A percentile compares a stretch with the other conserved stretches of the same genome.
phyloP scores from a whole-genome alignment of 1,140 invertebrate species.

The Lithobius niger region DNA sequence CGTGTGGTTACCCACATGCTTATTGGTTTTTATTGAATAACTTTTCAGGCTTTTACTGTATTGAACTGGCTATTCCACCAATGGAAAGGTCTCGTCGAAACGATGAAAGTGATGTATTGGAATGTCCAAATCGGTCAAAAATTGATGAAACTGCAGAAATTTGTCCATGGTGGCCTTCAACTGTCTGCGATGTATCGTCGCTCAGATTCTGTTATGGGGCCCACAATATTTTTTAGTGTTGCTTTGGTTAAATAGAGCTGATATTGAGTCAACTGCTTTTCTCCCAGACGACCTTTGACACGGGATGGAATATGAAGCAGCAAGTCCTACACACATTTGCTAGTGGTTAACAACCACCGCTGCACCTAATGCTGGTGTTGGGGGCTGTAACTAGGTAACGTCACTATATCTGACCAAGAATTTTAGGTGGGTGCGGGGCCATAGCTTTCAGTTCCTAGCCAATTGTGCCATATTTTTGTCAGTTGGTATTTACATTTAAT shows the following conservation, averaged over 20 bases:
- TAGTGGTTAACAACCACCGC: background rate
- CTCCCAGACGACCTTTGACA: background rate
- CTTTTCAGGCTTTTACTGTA: too few species aligned
- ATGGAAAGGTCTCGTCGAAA: too few species aligned
- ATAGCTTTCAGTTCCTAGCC: background rate
- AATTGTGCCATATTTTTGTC: background rate
- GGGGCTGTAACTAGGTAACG: background rate
- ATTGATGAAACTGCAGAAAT: too few species aligned
- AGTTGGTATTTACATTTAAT: background rate
- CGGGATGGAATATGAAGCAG: background rate
- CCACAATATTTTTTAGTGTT: background rate
- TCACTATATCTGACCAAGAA: background rate
- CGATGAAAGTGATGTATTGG: too few species aligned
- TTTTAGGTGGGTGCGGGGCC: background rate
- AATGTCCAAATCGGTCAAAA: too few species aligned
- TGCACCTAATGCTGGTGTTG: background rate
- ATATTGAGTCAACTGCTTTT: background rate
- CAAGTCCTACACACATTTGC: background rate
- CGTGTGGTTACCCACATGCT: too few species aligned
- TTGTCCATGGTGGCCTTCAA: too few species aligned
- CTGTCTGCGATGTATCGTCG: background rate
- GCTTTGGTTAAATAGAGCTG: background rate
- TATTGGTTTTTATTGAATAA: too few species aligned
- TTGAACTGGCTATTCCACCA: too few species aligned
- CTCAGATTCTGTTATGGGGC: background rate